phyloP scores from a whole-genome alignment of 2,888 invertebrate species.

The Gisinianus flammeolus region DNA sequence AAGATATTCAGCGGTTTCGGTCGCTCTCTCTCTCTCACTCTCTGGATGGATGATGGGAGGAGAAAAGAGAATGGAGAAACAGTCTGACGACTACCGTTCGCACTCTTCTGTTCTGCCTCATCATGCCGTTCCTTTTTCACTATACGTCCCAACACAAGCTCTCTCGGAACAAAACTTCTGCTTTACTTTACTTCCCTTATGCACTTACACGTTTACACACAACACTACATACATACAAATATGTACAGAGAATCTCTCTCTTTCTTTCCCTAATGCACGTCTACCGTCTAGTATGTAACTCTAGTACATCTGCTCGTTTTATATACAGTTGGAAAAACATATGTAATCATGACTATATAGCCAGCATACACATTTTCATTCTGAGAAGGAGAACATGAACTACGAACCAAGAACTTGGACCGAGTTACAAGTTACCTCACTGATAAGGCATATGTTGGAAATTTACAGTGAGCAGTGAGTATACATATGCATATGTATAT shows the following conservation, averaged over 20 bases:
- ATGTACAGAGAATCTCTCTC: background rate
- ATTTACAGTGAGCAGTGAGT: no score
- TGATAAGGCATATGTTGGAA: background rate
- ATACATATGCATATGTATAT: no score
- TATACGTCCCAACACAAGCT: no score
- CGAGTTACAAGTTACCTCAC: background rate
- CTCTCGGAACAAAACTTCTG: slow-evolving; percentile 9
- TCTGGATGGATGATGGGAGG: slow-evolving; percentile 29
- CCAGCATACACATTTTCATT: no score
- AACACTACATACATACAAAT: no score
- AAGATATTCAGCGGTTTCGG: slow-evolving; percentile 37
- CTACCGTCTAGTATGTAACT: background rate
- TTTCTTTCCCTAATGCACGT: background rate
- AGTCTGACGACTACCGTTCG: slow-evolving; percentile 38
- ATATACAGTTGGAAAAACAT: no score
- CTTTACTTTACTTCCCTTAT: background rate
- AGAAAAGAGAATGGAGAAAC: slow-evolving; percentile 38
- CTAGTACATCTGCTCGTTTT: background rate
- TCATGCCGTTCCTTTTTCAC: slow-evolving; percentile 19
- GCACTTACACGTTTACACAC: no score
- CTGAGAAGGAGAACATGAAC: background rate
- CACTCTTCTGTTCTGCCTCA: slow-evolving; percentile 28
- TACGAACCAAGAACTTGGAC: background rate
- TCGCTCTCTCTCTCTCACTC: slow-evolving; percentile 12
- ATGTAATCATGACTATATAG: no score